phyloP scores from a whole-genome alignment of 2,113 vertebrate species.

The Argyrosomus japonicus region DNA sequence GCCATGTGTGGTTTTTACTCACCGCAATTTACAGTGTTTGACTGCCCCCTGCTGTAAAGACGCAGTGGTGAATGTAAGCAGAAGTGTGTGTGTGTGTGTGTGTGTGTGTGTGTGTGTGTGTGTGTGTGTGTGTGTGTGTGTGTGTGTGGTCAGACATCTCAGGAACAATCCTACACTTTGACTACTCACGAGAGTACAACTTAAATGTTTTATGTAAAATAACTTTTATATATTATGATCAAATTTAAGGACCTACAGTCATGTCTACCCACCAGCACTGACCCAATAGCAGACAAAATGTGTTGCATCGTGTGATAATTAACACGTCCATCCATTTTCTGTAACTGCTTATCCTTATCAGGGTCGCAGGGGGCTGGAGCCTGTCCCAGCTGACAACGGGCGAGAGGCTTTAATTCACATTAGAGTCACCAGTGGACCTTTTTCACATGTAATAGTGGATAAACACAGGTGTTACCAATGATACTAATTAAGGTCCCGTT shows the following conservation, averaged over 20 bases:
- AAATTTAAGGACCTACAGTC: background rate
- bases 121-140: too few species aligned
- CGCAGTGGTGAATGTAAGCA: background rate
- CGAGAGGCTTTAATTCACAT: too few species aligned
- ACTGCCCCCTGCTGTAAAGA: conserved; percentile 76
- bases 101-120: too few species aligned
- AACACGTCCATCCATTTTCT: background rate
- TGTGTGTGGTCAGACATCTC: background rate
- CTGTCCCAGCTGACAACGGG: too few species aligned
- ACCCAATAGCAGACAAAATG: background rate
- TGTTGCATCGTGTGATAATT: background rate
- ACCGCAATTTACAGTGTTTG: background rate
- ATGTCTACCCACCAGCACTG: background rate
- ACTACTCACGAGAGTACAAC: background rate
- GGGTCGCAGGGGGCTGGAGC: too few species aligned
- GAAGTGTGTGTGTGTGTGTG: too few species aligned
- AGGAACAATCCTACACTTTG: background rate
- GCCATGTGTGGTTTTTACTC: background rate
- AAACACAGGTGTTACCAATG: too few species aligned
- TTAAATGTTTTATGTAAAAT: background rate
- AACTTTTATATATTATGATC: background rate
- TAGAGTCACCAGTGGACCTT: too few species aligned
- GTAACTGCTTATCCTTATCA: too few species aligned
- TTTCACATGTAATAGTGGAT: too few species aligned
- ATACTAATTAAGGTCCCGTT: too few species aligned